Evolutionary conservation across 1,140 invertebrate genomes (phyloP), one percentile per base, ranked within the genome.

Genomic region (Nasonia vitripennis): DNA sequence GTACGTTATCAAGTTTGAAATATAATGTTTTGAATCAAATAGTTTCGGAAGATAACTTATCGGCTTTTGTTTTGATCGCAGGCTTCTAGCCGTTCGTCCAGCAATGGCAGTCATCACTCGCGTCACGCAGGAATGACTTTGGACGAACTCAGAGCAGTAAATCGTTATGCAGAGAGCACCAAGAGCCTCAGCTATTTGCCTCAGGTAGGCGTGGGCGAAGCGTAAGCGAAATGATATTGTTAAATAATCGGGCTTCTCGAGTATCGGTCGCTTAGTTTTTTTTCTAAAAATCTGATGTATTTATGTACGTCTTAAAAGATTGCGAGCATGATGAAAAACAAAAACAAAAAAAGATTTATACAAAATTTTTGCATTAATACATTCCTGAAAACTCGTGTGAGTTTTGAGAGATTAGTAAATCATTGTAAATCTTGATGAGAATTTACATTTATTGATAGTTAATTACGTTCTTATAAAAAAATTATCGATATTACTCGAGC

Each of bases 151-250:
- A 94, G 96, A 87, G 97, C 96, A 84, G 96, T 98, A 81, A 98
- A 98, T 94, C 95, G 96, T 88, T 98, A 97, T 92, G 97, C 97
- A n/a, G 97, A 98, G 93, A 97, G 96, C 92, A 98, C 97, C 23
- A 97, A 97, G 92, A 98, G 97, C 92, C 95, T 98, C 88, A 97
- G 97, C 87, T 98, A 97, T 93, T 94, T 98, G 90, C 97, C 97
- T 88, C 97, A 98, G 96, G 97, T 97, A 95, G 94, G 92, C 87
- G 88, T 93, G 90, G 93, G 91, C 87, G 87, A 89, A 88, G 90
- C 90, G 88, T 89, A 89, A 89, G 79, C 83, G 81, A 87, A 81
- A 77, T 74, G 67, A 75, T 80, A 80, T 67, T 37, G 78, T 85
- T 85, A 17, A 75, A 67, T 80, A 80, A 75, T 80, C 78, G 67